These are phyloP conservation scores for Caenorhabditis sulstoni DNA, from an alignment of 2,888 invertebrate genomes.

Conservation along the genomic window DNA sequence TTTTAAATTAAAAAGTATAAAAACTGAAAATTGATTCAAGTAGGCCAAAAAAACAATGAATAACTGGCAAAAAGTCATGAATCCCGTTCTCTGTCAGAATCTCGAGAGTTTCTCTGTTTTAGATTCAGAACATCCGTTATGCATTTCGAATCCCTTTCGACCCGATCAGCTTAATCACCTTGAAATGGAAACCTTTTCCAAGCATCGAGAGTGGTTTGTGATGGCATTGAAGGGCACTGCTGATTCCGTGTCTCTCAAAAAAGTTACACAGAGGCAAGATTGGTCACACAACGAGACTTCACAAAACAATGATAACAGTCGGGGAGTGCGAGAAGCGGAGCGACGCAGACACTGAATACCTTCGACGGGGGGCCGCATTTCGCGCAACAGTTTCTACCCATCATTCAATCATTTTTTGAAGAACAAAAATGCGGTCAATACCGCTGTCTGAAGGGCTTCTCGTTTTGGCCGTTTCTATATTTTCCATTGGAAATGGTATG, in stretches of 20 bases:
- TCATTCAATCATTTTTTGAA: slow-evolving; percentile 52
- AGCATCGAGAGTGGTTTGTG: slow-evolving; percentile 24
- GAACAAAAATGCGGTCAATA: slow-evolving; percentile 50
- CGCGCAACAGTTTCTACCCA: slow-evolving; percentile 42
- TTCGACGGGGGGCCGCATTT: slow-evolving; percentile 30
- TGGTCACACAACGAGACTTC: slow-evolving; percentile 34
- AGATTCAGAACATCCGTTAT: too few species aligned
- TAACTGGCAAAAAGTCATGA: too few species aligned
- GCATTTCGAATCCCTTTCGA: too few species aligned
- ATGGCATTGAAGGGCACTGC: slow-evolving; percentile 4
- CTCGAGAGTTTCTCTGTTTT: too few species aligned
- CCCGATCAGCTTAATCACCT: too few species aligned
- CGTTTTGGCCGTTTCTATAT: slow-evolving; percentile 1
- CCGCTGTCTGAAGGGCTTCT: slow-evolving; percentile 9
- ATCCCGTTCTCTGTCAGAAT: too few species aligned
- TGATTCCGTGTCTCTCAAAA: background rate
- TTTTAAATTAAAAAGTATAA: too few species aligned
- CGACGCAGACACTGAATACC: slow-evolving; percentile 31
- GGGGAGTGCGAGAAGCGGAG: slow-evolving; percentile 8
- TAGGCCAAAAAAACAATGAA: too few species aligned
- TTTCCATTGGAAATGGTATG: slow-evolving; percentile 12
- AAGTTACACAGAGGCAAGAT: slow-evolving; percentile 31
- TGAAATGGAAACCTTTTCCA: too few species aligned
- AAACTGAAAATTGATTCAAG: too few species aligned
- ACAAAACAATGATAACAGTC: slow-evolving; percentile 43